Base-by-base conservation (phyloP, 2,888 invertebrate genomes). In the Lobophora halterata region DNA sequence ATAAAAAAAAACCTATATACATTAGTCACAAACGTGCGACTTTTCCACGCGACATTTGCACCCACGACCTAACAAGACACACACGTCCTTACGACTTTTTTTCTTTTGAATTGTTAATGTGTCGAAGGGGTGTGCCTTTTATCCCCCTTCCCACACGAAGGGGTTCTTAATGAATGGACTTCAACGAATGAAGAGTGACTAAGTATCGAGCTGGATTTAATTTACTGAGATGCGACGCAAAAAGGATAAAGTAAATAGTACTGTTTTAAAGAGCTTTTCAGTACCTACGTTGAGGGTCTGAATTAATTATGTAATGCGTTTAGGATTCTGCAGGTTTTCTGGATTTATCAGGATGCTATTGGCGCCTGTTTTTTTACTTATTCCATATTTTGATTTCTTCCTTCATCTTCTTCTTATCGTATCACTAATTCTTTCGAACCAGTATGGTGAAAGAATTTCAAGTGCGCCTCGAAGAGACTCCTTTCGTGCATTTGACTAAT, bases 41-140 rank as follows among this genome's bases (percentile, higher is more conserved):
- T 30, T 27, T 36, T 31, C 20, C 21, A 17, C 20, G 27, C 24
- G 2, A 3, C 19, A 41, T 56, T 33, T 40, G 46, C 40, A 26
- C 28, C 29, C 9, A 24, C 20, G n/a, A 31, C 16, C 17, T 17
- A 24, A 41, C 51, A 57, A 64, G 58, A 57, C 46, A 46, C 24
- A 46, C 46, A 14, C 58, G 55, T 60, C 63, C 61, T 58, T 39
- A 39, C 45, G 39, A 32, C 37, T 61, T 67, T 65, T 58, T 56
- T 59, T 55, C 49, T 55, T 57, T 72, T 72, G 72, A 71, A 72
- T 72, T 64, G 70, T 68, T 72, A 71, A 72, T 72, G 65, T 58
- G 61, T 61, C 60, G 58, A 44, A 49, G 49, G 40, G 56, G 43
- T 54, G 53, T 21, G 27, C 35, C 7, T 50, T n/a, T n/a, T n/a